Conservation (phyloP, 2,888 invertebrate species). For the Empis livida region DNA sequence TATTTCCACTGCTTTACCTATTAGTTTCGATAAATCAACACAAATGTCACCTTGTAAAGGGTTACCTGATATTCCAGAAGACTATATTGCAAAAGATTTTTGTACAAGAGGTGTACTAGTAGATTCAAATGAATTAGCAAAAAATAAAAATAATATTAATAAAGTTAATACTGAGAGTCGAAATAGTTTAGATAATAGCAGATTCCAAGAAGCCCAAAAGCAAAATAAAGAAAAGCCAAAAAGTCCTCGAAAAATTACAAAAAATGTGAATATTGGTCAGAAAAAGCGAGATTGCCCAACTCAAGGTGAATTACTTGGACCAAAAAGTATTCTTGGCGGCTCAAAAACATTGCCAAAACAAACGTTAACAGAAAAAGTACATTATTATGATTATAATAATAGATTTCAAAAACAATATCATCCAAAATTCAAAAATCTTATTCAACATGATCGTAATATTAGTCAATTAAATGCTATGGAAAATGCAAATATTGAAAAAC, state of each 20-base stretch:
- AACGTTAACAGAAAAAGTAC: conserved; percentile 19
- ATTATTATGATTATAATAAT: conserved; percentile 39
- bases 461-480: conserved; percentile 24
- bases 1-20: neutral
- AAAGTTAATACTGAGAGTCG: too few species aligned
- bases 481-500: conserved; percentile 22
- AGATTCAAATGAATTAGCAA: neutral
- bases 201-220: neutral
- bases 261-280: neutral
- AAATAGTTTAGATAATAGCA: too few species aligned
- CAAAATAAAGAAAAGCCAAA: neutral
- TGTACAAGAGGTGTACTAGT: neutral
- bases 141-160: neutral
- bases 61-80: neutral
- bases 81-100: neutral
- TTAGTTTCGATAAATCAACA: too few species aligned
- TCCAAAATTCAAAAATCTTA: conserved; percentile 23
- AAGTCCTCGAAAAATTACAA: neutral
- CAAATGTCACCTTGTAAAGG: neutral
- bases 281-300: neutral
- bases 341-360: neutral
- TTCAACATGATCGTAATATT: conserved; percentile 22
- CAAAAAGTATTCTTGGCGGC: too few species aligned
- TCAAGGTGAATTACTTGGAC: too few species aligned
- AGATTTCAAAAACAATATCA: conserved; percentile 33